Base-by-base conservation (phyloP, 2,797 vertebrate species). In the Chromobotia macracanthus region DNA sequence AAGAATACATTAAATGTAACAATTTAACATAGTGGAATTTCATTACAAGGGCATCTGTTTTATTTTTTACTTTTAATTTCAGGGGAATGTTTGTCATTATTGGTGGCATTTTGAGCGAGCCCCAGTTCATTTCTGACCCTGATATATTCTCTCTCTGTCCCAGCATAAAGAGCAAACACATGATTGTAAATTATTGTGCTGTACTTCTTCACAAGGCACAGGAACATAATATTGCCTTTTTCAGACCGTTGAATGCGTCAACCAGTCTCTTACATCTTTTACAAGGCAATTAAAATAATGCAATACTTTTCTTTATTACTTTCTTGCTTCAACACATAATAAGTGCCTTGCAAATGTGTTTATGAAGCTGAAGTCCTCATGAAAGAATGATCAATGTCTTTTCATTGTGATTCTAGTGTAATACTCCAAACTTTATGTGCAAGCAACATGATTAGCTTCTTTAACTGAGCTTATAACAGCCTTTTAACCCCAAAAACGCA, bases 201-300 rank as follows among this genome's bases (percentile, higher is more conserved):
- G 44, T 38, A 31, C 69, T 76, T 18, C 61, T 72, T 48, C 18
- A 31, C 21, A 48, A 53, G 60, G 66, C 48, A 48, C 41, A 75
- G 61, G 66, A 46, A 6, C 71, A 28, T 72, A 65, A 68, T 74
- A 56, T 72, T 74, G 38, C 35, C 18, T 38, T 19, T 74, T 19
- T 68, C 56, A 75, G 44, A 19, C 50, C 35, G 55, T 44, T 60
- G 46, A 3, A 75, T 51, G 76, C 74, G 58, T 79, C 81, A 82
- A 28, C 65, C 65, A 15, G 25, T 61, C 16, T 60, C 19, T 77
- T 50, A 53, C 75, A 61, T 61, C 35, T 76, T 76, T 76, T 44
- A n/a, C n/a, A 50, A 77, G 65, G n/a, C 66, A 46, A 51, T 77
- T 50, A 13, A 75, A 76, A 77, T 18, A 2, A 61, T 4, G 1